These are phyloP conservation scores for Okapia johnstoni DNA, from an alignment of 2,113 vertebrate genomes.

Conservation along the genomic window DNA sequence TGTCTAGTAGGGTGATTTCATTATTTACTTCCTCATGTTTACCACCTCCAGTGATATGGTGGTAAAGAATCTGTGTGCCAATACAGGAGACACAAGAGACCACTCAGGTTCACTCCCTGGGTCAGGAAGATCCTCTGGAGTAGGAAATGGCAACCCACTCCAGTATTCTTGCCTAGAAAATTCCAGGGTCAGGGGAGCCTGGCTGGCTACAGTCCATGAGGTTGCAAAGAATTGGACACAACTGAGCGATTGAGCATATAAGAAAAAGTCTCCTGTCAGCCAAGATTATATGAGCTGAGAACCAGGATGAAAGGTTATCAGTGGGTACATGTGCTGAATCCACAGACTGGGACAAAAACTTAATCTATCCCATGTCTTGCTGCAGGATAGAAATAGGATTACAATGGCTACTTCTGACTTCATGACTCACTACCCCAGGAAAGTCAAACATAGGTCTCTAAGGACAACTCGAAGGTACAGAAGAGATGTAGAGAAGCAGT, in stretches of 20 bases:
- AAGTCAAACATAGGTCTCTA: not conserved
- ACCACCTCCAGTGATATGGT: not conserved
- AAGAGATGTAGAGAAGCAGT: not conserved
- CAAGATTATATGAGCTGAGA: conserved; percentile 10
- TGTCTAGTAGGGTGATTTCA: conserved; percentile 42
- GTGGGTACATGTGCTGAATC: not conserved
- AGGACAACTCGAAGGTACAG: not conserved
- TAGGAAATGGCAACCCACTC: not conserved
- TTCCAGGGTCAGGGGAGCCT: not conserved
- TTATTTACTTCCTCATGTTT: conserved; percentile 30
- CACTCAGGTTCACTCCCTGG: not conserved
- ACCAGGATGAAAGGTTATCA: not conserved
- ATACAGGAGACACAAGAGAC: not conserved
- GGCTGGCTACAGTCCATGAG: not conserved
- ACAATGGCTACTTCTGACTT: not conserved
- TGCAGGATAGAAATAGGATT: not conserved
- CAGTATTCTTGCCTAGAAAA: not conserved
- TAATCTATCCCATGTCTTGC: too few species aligned
- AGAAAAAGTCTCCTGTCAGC: not conserved
- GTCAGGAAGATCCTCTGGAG: not conserved
- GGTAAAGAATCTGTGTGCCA: not conserved
- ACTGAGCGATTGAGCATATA: not conserved
- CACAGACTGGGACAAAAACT: not conserved
- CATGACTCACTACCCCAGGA: not conserved
- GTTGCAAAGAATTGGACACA: not conserved